Evolutionary conservation across 1,140 invertebrate genomes (phyloP).

Genomic region (Trinorchestia longiramus): DNA sequence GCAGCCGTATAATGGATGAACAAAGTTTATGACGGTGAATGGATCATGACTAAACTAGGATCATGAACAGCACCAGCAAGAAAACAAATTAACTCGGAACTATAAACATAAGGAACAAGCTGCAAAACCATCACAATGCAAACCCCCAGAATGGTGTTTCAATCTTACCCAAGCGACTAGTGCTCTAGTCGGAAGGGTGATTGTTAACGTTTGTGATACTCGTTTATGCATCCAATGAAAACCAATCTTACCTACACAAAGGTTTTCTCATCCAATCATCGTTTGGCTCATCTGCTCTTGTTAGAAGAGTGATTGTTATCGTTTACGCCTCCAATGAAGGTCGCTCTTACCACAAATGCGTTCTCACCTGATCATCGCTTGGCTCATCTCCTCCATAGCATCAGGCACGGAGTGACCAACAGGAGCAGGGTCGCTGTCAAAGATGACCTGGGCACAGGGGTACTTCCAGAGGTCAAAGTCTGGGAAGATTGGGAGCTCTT

Average conservation of each 20-base stretch:
- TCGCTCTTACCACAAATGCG: not conserved
- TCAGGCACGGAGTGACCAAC: constrained; percentile 83
- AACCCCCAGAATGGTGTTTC: not conserved
- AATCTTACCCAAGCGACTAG: not conserved
- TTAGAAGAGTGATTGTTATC: too few species aligned
- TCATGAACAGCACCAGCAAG: too few species aligned
- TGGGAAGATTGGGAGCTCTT: constrained; percentile 90
- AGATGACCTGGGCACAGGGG: constrained; percentile 97
- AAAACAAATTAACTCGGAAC: too few species aligned
- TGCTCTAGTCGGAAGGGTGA: not conserved
- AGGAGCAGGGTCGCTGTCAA: constrained; percentile 95
- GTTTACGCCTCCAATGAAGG: not conserved
- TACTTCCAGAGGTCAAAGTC: constrained; percentile 98
- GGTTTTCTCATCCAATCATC: constrained; percentile 79
- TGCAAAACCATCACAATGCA: not conserved
- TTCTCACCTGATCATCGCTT: constrained; percentile 93
- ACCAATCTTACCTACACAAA: not conserved
- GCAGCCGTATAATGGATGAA: too few species aligned
- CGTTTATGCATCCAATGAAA: not conserved
- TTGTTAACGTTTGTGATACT: not conserved
- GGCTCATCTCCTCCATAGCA: constrained; percentile 96
- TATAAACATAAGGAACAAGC: too few species aligned
- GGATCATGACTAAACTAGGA: too few species aligned
- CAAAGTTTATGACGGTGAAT: too few species aligned
- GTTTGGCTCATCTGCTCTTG: constrained; percentile 99